phyloP scores from a whole-genome alignment of 2,888 invertebrate species.

The Macaria liturata region DNA sequence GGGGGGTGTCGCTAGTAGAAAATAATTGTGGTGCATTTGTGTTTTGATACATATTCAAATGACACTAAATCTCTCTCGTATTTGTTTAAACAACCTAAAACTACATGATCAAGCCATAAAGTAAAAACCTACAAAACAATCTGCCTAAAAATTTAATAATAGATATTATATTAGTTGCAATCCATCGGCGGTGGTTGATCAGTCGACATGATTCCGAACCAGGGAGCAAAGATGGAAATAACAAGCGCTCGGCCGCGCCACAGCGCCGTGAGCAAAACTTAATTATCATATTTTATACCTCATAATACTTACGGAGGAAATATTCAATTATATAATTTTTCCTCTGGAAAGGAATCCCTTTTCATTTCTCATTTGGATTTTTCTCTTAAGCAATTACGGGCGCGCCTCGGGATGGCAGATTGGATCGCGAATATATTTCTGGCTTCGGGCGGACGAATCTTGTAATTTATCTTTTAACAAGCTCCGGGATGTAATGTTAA shows the following conservation, averaged over 20 bases:
- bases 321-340: slow-evolving; percentile 83
- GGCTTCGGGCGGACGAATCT: slow-evolving; percentile 48
- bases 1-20: no score
- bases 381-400: slow-evolving; percentile 82
- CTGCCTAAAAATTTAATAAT: no score
- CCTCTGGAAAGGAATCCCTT: slow-evolving; percentile 80
- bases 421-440: slow-evolving; percentile 64
- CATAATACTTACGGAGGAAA: slow-evolving; percentile 81
- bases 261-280: slow-evolving; percentile 73
- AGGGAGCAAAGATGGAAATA: slow-evolving; percentile 40
- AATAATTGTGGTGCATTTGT: no score
- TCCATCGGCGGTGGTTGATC: slow-evolving; percentile 30
- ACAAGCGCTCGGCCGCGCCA: slow-evolving; percentile 36
- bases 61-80: no score
- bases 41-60: no score
- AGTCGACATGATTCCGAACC: slow-evolving; percentile 29
- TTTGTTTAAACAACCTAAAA: no score
- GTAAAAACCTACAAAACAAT: no score
- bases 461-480: slow-evolving; percentile 78
- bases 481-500: slow-evolving; percentile 63
- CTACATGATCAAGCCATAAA: no score
- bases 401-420: slow-evolving; percentile 69
- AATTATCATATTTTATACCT: slow-evolving; percentile 84
- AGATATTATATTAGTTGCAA: slow-evolving; percentile 16
- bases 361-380: slow-evolving; percentile 84